Conservation (phyloP, 1,140 invertebrate genomes). For the Vollenhovia emeryi region DNA sequence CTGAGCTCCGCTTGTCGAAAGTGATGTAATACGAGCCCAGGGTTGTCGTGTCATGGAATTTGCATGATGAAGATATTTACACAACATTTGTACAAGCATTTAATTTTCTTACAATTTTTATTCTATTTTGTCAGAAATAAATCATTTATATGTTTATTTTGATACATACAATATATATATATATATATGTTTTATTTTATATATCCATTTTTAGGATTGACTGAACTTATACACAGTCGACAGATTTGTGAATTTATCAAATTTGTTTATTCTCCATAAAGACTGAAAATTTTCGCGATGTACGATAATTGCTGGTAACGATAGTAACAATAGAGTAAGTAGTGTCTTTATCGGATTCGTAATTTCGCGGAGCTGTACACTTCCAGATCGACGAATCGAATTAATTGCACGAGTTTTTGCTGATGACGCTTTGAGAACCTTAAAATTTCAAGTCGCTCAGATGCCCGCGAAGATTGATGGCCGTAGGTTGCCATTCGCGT, state of each 20-base stretch:
- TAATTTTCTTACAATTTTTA: neutral
- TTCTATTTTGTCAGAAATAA: neutral
- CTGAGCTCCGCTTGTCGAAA: conserved; percentile 40
- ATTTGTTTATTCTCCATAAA: neutral
- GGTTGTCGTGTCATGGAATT: neutral
- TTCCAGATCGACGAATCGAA: neutral
- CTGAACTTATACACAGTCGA: neutral
- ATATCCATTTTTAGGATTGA: neutral
- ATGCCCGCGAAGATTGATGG: conserved; percentile 26
- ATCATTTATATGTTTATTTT: neutral
- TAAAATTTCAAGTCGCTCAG: conserved; percentile 47
- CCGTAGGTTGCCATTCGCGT: neutral
- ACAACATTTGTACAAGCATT: neutral
- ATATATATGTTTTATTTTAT: neutral
- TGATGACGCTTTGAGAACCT: conserved; percentile 19
- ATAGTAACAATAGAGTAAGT: too few species aligned
- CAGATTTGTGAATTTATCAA: neutral
- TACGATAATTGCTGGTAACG: neutral
- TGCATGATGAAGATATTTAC: neutral
- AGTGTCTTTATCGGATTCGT: neutral
- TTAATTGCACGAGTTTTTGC: conserved; percentile 19
- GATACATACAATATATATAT: neutral
- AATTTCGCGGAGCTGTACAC: conserved; percentile 35
- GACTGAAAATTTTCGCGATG: neutral
- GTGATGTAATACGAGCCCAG: conserved; percentile 10